Evolutionary conservation across 2,888 invertebrate species (phyloP).

Genomic region (Scaptomyza caliginosa): DNA sequence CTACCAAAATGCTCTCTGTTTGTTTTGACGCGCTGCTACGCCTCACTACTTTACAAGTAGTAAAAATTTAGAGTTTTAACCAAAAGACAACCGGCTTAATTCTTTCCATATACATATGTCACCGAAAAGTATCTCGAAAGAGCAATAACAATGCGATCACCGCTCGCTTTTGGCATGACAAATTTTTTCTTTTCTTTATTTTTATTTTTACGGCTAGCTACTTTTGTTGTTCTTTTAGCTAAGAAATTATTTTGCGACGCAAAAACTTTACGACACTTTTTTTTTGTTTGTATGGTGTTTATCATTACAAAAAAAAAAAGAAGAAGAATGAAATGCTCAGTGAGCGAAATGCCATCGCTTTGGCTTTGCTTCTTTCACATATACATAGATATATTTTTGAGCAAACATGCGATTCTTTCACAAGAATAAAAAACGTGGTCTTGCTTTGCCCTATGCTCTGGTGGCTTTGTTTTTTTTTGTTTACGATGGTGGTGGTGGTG

Average conservation of each 20-base stretch:
- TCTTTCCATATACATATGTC: neutral
- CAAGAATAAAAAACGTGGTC: slow-evolving; percentile 20
- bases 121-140: slow-evolving; percentile 14
- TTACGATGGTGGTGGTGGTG: slow-evolving; percentile 12
- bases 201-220: neutral
- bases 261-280: slow-evolving; percentile 77
- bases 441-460: neutral
- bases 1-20: slow-evolving; percentile 63
- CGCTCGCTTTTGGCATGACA: slow-evolving; percentile 41
- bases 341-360: slow-evolving; percentile 28
- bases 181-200: too few relatives aligned
- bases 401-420: slow-evolving; percentile 29
- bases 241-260: slow-evolving; percentile 69
- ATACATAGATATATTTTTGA: slow-evolving; percentile 41
- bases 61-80: slow-evolving; percentile 6
- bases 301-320: slow-evolving; percentile 18
- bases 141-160: slow-evolving; percentile 13
- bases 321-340: slow-evolving; percentile 24
- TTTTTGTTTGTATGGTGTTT: slow-evolving; percentile 26
- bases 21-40: slow-evolving; percentile 63
- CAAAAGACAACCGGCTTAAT: slow-evolving; percentile 25
- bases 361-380: slow-evolving; percentile 64
- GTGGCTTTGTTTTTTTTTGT: neutral
- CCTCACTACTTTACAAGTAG: slow-evolving; percentile 57
- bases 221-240: slow-evolving; percentile 31